phyloP scores from a whole-genome alignment of 2,888 invertebrate species.

The Neoaliturus tenellus region DNA sequence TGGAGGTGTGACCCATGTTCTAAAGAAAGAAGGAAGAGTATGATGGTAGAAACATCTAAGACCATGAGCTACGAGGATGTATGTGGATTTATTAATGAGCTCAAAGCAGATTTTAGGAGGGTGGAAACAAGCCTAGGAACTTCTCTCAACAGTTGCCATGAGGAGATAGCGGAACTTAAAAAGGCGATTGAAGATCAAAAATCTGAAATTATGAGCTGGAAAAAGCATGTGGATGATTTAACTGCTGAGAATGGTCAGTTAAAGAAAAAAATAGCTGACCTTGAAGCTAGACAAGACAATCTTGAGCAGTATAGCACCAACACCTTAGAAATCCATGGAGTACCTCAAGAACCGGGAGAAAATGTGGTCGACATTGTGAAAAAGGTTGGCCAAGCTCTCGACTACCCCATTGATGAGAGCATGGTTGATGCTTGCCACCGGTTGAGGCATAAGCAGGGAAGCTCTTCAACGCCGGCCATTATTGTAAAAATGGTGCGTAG shows the following conservation, averaged over 20 bases:
- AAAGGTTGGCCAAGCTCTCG: neutral
- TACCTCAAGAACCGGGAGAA: neutral
- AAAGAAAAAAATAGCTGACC: neutral
- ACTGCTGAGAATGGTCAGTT: neutral
- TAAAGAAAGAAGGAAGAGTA: neutral
- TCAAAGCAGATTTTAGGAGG: neutral
- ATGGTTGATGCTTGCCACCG: conserved; percentile 34
- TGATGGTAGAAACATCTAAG: neutral
- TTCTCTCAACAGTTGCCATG: neutral
- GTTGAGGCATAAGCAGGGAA: neutral
- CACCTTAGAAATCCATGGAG: conserved; percentile 23
- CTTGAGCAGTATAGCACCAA: conserved; percentile 1
- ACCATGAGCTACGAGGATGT: neutral
- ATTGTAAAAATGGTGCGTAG: conserved; percentile 2
- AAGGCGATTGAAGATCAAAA: neutral
- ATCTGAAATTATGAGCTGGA: neutral
- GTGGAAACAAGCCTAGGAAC: neutral
- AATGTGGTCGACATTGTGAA: conserved; percentile 4
- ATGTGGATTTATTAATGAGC: neutral
- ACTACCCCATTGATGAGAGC: neutral
- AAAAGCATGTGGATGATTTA: neutral
- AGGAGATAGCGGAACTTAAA: neutral
- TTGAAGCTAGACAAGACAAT: neutral
- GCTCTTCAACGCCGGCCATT: neutral
- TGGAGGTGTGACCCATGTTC: neutral